Percentiles rank a stretch among this genome's conserved stretches.
Conservation (phyloP, 2,888 invertebrate species). For the Andrena fulva region DNA sequence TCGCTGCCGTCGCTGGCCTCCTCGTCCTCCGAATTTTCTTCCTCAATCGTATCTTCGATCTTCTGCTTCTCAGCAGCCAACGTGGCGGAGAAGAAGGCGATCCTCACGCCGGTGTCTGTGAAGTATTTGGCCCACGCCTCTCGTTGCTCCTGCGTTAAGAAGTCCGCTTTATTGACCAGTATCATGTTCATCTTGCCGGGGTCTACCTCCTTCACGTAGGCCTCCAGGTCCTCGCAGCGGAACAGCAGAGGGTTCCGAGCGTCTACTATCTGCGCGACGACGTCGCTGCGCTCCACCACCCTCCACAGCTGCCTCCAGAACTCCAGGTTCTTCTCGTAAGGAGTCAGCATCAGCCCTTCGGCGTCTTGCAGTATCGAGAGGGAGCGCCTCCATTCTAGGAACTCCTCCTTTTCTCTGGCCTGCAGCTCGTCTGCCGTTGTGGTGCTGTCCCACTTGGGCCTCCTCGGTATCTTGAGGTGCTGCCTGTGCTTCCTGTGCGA, state of each 20-base stretch:
- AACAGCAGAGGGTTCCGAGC: conserved; percentile 98
- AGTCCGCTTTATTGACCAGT: conserved; percentile 98
- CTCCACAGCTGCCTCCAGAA: conserved; percentile 99
- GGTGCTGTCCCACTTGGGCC: conserved; percentile 92
- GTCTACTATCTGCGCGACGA: conserved; percentile 97
- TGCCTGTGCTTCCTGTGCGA: conserved; percentile 87
- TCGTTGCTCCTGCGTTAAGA: conserved; percentile 92
- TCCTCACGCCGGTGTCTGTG: conserved; percentile 88
- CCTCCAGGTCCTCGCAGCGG: conserved; percentile 96
- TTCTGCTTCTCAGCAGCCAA: conserved; percentile 86
- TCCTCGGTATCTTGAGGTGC: conserved; percentile 92
- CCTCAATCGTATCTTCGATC: conserved; percentile 68
- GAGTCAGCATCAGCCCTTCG: conserved; percentile 94
- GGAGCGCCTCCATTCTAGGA: conserved; percentile 95
- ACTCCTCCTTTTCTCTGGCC: conserved; percentile 91
- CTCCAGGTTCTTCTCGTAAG: conserved; percentile 98
- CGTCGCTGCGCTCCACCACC: conserved; percentile 98
- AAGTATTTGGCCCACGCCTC: conserved; percentile 95
- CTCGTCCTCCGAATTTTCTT: conserved; percentile 71
- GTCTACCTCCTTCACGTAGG: conserved; percentile 92
- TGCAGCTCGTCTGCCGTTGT: conserved; percentile 93
- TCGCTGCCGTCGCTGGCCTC: conserved; percentile 60
- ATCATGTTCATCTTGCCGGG: conserved; percentile 91
- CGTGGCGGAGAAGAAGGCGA: conserved; percentile 97
- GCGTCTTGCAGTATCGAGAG: conserved; percentile 92